Conservation (phyloP, 2,797 vertebrate genomes). For the Mastacembelus armatus region DNA sequence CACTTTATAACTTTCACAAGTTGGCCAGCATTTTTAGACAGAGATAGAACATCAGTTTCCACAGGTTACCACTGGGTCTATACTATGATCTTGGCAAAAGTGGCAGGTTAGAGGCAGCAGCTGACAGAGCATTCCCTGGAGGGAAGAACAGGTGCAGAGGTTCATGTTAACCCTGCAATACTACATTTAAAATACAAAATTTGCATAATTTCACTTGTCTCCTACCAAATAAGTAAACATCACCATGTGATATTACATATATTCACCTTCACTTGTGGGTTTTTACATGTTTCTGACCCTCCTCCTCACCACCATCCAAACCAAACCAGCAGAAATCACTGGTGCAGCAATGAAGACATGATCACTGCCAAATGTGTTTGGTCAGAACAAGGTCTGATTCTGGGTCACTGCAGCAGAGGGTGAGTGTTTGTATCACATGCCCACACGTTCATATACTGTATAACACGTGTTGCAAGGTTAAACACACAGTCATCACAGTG, state of each 20-base stretch:
- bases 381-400: conserved; percentile 9
- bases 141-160: not conserved
- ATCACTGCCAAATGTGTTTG: not conserved
- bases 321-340: not conserved
- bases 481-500: not conserved
- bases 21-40: not conserved
- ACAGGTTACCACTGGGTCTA: not conserved
- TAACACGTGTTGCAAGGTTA: not conserved
- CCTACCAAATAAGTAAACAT: not conserved
- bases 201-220: not conserved
- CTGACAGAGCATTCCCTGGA: not conserved
- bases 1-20: conserved; percentile 4
- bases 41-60: too few relatives aligned
- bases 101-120: not conserved
- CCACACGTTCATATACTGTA: not conserved
- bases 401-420: not conserved
- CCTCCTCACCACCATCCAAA: not conserved
- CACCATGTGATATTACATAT: not conserved
- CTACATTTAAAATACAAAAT: not conserved
- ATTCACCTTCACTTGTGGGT: not conserved
- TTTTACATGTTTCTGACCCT: not conserved
- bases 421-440: not conserved
- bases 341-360: not conserved
- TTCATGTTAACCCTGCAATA: not conserved
- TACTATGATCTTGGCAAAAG: not conserved